Conservation (phyloP, 2,113 vertebrate genomes). For the Athene cunicularia region DNA sequence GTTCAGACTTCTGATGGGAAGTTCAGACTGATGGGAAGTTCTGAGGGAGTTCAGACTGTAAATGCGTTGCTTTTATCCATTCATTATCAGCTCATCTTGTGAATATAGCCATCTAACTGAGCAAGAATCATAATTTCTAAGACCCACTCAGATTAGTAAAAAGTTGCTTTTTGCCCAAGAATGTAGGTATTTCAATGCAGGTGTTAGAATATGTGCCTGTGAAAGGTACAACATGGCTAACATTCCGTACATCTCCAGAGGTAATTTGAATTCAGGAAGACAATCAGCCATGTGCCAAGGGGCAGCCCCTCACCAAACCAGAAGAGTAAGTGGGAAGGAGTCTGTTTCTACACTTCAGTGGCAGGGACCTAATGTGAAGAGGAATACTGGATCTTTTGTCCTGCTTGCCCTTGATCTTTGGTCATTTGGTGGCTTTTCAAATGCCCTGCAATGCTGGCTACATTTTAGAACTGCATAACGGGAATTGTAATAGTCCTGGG, state of each 20-base stretch:
- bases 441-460: neutral
- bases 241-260: neutral
- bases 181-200: neutral
- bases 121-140: neutral
- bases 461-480: neutral
- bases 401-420: neutral
- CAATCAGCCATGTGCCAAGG: neutral
- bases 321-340: neutral
- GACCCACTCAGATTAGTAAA: neutral
- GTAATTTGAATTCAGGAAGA: neutral
- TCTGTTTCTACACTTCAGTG: neutral
- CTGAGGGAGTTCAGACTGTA: neutral
- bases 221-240: neutral
- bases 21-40: no score
- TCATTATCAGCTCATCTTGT: neutral
- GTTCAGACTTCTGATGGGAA: neutral
- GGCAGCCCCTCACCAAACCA: neutral
- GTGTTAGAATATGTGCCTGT: neutral
- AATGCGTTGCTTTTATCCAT: neutral
- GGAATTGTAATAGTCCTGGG: neutral
- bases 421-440: neutral
- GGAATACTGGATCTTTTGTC: rapidly evolving
- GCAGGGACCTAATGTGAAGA: neutral
- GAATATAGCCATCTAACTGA: neutral
- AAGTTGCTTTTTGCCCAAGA: neutral